Percentiles rank a stretch among this genome's conserved stretches.
Conservation (phyloP, 1,140 invertebrate genomes). For the Ostrea denselamellosa region DNA sequence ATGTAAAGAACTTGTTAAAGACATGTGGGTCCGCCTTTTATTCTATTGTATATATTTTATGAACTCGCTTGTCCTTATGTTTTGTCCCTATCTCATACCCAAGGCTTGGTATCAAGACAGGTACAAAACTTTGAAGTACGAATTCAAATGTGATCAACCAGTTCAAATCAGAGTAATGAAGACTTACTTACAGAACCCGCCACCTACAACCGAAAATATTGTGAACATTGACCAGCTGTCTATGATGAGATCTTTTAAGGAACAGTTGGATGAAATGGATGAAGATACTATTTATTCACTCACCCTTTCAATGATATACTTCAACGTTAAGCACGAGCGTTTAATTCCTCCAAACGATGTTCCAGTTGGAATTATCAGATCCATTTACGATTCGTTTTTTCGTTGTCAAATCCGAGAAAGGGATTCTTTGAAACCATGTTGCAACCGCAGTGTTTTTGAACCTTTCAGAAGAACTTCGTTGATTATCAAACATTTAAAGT, state of each 20-base stretch:
- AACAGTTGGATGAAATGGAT: conserved; percentile 48
- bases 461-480: neutral
- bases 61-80: conserved; percentile 60
- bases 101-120: conserved; percentile 51
- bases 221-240: conserved; percentile 48
- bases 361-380: conserved; percentile 56
- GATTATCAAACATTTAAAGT: conserved; percentile 23
- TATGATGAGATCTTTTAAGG: conserved; percentile 56
- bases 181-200: neutral
- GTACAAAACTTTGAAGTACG: neutral
- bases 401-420: conserved; percentile 61
- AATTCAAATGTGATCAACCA: neutral
- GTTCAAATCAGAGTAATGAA: too few relatives aligned
- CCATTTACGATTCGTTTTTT: conserved; percentile 61
- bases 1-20: conserved; percentile 53
- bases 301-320: conserved; percentile 37
- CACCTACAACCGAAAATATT: neutral
- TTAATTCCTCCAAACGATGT: conserved; percentile 58
- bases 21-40: conserved; percentile 58
- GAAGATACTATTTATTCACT: conserved; percentile 48
- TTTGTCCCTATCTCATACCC: conserved; percentile 59
- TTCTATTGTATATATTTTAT: conserved; percentile 57
- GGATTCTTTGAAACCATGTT: conserved; percentile 45
- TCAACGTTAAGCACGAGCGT: conserved; percentile 55
- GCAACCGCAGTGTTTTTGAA: conserved; percentile 45